Evolutionary conservation across 2,888 invertebrate species (phyloP).

Genomic region (Papilio gigon): DNA sequence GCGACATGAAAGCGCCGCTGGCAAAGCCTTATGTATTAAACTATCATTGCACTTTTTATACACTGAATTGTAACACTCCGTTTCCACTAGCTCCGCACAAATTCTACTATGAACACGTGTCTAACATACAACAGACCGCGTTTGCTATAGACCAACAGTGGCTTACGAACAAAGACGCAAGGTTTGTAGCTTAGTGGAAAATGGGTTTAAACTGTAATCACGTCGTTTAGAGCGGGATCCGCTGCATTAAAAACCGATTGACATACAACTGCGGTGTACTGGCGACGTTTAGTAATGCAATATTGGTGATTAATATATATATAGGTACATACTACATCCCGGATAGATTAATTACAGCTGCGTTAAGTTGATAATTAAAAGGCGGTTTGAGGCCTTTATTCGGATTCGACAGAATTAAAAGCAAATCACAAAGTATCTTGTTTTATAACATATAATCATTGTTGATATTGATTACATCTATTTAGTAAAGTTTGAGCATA

Average conservation of each 20-base stretch:
- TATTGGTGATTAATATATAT: slow-evolving; percentile 14
- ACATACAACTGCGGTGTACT: slow-evolving; percentile 5
- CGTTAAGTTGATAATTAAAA: not conserved
- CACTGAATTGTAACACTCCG: not conserved
- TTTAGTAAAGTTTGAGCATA: too few relatives aligned
- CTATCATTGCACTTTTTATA: slow-evolving; percentile 26
- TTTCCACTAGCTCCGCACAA: slow-evolving; percentile 1
- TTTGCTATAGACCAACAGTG: too few relatives aligned
- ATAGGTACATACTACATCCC: slow-evolving; percentile 3
- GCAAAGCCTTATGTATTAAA: slow-evolving; percentile 26
- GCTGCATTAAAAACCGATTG: slow-evolving; percentile 22
- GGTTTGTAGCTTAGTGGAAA: not conserved
- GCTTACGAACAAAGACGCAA: too few relatives aligned
- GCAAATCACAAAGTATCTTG: too few relatives aligned
- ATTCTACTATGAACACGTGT: too few relatives aligned
- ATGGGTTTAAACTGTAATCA: not conserved
- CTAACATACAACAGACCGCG: too few relatives aligned
- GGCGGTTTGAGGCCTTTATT: not conserved
- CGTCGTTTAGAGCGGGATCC: slow-evolving; percentile 6
- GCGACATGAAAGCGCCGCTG: slow-evolving; percentile 17
- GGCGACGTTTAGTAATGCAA: slow-evolving; percentile 11
- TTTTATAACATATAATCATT: too few relatives aligned
- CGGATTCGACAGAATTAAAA: not conserved
- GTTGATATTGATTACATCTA: not conserved
- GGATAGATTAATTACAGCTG: slow-evolving; percentile 13